Evolutionary conservation across 1,140 invertebrate species (phyloP), one percentile per base, ranked within the genome.

Genomic region (Latrodectus geometricus): DNA sequence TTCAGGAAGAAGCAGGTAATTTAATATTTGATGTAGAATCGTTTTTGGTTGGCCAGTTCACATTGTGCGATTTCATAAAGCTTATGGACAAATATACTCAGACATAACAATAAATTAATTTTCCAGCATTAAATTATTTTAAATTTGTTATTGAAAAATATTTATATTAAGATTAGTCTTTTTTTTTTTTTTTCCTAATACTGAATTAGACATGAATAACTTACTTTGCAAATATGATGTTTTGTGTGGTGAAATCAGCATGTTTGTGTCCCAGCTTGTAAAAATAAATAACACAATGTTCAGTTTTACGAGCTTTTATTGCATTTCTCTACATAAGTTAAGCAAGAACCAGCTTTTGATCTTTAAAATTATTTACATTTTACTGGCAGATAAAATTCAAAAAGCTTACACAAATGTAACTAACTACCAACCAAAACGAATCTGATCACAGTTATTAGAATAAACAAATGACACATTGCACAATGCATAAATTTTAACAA

Each of bases 401-500:
- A 86, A 66, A 77, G 52, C 65, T 78, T 65, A 77, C 74, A 86
- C 23, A 86, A 86, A 86, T 35, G 35, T 72, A 77, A 86, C 83
- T 86, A 77, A 35, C 83, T 86, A 86, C 83, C 75, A 86, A 86
- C 83, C 83, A 86, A 86, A 86, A 74, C 75, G 68, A 86, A 77
- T 77, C 83, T 48, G 83, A 86, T 86, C 83, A 86, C 83, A 86
- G 83, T 17, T 86, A 77, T 72, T 17, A 61, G 54, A 61, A 11
- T 14, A 61, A 61, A 81, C 17, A 68, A 86, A 77, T 52, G 70
- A 86, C 54, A 61, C 74, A 77, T 69, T 48, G 83, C 75, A 84
- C 68, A 84, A 86, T 86, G 65, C 65, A 86, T n/a, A 77, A 56
- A 72, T 14, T 74, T 74, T 75, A 83, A 83, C 81, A 83, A 54